These are phyloP conservation scores for Etheostoma nigrum DNA, from an alignment of 2,797 vertebrate genomes.

Conservation along the genomic window DNA sequence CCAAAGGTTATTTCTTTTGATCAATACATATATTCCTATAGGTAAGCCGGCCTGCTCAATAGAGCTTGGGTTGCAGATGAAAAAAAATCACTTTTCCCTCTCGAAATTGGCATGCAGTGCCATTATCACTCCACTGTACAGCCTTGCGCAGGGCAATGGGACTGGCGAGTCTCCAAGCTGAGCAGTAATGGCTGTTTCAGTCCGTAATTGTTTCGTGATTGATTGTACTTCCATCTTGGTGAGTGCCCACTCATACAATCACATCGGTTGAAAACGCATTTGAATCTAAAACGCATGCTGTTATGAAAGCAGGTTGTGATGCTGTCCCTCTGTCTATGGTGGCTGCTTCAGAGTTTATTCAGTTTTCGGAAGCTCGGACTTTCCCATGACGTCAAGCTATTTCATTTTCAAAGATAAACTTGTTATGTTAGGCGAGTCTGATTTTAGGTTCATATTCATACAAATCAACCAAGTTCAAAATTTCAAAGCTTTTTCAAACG, in stretches of 20 bases:
- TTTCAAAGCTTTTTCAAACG: background rate
- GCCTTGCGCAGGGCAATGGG: conserved; percentile 29
- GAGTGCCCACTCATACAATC: conserved; percentile 19
- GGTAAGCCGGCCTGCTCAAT: background rate
- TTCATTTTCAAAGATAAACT: conserved; percentile 4
- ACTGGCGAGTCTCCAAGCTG: conserved; percentile 31
- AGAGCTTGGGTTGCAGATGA: background rate
- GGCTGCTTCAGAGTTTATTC: conserved; percentile 2
- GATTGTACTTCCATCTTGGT: conserved; percentile 18
- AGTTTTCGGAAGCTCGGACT: background rate
- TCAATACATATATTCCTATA: background rate
- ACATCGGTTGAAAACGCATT: conserved; percentile 21
- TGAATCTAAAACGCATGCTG: conserved; percentile 14
- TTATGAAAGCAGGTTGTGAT: background rate
- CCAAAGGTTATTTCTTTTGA: background rate
- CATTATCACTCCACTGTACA: conserved; percentile 15
- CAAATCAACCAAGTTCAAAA: background rate
- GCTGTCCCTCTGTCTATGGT: background rate
- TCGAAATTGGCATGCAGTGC: conserved; percentile 2
- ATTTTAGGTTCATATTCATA: background rate
- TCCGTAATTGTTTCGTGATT: conserved; percentile 41
- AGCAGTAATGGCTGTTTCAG: conserved; percentile 31
- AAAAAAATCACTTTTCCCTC: background rate
- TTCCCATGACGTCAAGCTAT: background rate
- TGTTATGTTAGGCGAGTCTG: background rate